These are phyloP conservation scores for Madoqua kirkii DNA, from an alignment of 2,113 vertebrate species.

Conservation along the genomic window DNA sequence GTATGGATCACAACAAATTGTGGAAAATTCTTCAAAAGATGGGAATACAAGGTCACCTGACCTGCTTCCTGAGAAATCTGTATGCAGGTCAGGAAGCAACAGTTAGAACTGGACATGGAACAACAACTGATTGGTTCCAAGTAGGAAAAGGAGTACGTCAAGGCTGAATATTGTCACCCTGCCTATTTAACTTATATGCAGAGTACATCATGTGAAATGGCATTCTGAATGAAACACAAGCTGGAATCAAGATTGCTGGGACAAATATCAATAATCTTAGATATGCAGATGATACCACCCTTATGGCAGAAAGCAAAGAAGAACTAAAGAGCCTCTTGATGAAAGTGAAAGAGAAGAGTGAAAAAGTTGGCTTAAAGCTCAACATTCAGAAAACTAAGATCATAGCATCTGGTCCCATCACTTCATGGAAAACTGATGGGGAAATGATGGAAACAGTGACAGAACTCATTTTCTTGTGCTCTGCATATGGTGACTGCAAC, in stretches of 20 bases:
- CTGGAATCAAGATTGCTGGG: background rate
- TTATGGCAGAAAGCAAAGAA: background rate
- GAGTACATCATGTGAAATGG: background rate
- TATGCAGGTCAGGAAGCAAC: background rate
- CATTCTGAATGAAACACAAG: background rate
- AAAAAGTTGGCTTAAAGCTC: background rate
- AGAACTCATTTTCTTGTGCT: background rate
- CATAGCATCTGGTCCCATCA: background rate
- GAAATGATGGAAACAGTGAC: background rate
- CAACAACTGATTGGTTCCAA: background rate
- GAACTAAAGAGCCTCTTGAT: background rate
- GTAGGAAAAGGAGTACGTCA: accelerated
- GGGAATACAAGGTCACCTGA: background rate
- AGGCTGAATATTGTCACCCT: background rate
- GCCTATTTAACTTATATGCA: background rate
- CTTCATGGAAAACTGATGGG: background rate
- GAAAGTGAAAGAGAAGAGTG: background rate
- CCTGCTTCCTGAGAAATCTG: background rate
- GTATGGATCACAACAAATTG: background rate
- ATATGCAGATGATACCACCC: background rate
- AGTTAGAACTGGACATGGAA: background rate
- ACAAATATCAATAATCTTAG: background rate
- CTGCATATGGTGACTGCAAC: background rate
- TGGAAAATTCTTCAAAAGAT: background rate
- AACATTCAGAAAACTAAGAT: background rate